These are phyloP conservation scores for Zootermopsis nevadensis DNA, from an alignment of 2,888 invertebrate species.

Conservation along the genomic window DNA sequence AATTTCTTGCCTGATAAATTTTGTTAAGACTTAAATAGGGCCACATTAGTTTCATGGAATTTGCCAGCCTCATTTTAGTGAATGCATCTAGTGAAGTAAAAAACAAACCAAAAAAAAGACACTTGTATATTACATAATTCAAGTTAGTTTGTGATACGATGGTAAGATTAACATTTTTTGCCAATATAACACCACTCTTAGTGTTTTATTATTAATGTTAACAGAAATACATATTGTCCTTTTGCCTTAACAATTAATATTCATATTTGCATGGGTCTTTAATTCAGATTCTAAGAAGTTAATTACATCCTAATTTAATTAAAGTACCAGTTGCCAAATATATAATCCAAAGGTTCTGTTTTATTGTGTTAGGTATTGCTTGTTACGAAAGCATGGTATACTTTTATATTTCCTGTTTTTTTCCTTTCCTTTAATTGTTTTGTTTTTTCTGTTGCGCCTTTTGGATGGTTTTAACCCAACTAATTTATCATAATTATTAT, in stretches of 20 bases:
- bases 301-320: neutral
- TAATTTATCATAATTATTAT: conserved; percentile 19
- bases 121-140: neutral
- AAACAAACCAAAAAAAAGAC: neutral
- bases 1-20: neutral
- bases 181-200: neutral
- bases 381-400: conserved; percentile 31
- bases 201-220: neutral
- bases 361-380: conserved; percentile 7
- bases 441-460: conserved; percentile 44
- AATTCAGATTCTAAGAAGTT: neutral
- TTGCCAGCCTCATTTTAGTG: conserved; percentile 12
- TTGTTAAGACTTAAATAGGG: neutral
- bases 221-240: neutral
- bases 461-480: conserved; percentile 44
- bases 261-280: neutral
- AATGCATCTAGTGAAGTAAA: neutral
- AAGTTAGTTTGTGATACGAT: neutral
- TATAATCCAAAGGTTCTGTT: neutral
- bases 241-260: neutral
- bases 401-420: neutral
- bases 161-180: neutral
- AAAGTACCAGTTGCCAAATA: neutral
- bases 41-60: too few species aligned
- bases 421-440: conserved; percentile 2